Conservation (phyloP, 2,113 vertebrate species). For the Callocephalon fimbriatum region DNA sequence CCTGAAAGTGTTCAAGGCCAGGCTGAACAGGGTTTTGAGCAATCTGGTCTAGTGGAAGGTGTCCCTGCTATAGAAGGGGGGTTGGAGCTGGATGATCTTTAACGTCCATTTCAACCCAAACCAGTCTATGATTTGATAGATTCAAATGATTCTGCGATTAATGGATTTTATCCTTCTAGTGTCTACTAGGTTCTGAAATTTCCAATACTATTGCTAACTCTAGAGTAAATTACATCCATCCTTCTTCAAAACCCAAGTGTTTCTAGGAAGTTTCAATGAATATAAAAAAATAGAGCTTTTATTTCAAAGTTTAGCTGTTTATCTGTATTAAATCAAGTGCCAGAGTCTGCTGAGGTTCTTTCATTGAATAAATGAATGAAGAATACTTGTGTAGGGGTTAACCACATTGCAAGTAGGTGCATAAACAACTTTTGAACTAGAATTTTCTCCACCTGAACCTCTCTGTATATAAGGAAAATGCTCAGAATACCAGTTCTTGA, state of each 20-base stretch:
- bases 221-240: background rate
- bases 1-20: background rate
- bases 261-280: background rate
- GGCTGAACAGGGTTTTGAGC: background rate
- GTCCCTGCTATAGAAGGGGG: background rate
- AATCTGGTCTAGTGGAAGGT: background rate
- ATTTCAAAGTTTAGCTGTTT: background rate
- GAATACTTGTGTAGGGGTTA: background rate
- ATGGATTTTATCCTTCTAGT: background rate
- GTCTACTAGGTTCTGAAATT: background rate
- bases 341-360: background rate
- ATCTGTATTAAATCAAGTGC: background rate
- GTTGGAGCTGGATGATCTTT: background rate
- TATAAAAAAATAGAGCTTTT: background rate
- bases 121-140: background rate
- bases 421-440: background rate
- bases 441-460: background rate
- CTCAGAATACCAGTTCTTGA: background rate
- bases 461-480: background rate
- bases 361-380: background rate
- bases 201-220: background rate
- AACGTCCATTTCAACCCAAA: background rate
- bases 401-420: background rate
- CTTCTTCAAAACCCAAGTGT: background rate
- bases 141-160: background rate